phyloP scores from a whole-genome alignment of 2,888 invertebrate genomes.

The Macrosoma leucophasiata region DNA sequence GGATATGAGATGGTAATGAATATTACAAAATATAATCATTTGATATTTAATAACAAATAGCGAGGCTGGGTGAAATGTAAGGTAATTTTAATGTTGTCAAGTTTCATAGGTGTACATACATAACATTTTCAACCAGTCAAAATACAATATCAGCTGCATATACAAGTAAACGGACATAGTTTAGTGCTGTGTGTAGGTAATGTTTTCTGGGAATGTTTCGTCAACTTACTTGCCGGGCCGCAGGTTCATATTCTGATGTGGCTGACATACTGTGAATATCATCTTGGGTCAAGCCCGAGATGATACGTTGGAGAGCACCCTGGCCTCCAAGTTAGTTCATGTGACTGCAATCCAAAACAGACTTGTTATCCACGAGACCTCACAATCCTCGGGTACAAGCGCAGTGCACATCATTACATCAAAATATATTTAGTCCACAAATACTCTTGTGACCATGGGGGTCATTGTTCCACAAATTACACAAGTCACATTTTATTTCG shows the following conservation, averaged over 20 bases:
- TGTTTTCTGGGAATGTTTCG: conserved; percentile 7
- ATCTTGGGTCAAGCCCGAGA: conserved; percentile 74
- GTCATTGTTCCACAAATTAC: conserved; percentile 65
- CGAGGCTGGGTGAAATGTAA: too few relatives aligned
- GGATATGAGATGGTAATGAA: too few relatives aligned
- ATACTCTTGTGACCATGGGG: conserved; percentile 64
- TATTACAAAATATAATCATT: too few relatives aligned
- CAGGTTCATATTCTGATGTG: conserved; percentile 69
- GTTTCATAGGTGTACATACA: too few relatives aligned
- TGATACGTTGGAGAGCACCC: conserved; percentile 65
- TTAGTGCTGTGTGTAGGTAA: conserved; percentile 18
- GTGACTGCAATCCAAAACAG: conserved; percentile 71
- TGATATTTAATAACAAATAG: too few relatives aligned
- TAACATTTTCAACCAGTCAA: too few relatives aligned
- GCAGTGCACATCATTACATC: conserved; percentile 53
- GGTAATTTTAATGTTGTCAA: too few relatives aligned
- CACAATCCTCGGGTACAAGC: conserved; percentile 43
- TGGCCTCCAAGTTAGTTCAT: conserved; percentile 67
- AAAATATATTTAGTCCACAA: conserved; percentile 69
- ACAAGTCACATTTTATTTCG: conserved; percentile 52
- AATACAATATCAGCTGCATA: too few relatives aligned
- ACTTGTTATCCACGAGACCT: conserved; percentile 58
- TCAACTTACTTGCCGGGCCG: conserved; percentile 71
- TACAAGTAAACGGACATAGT: too few relatives aligned
- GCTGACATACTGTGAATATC: conserved; percentile 73